A percentile compares a stretch with the other conserved stretches of the same genome.
Conservation (phyloP, 2,113 vertebrate genomes). For the Emydura subglobosa region DNA sequence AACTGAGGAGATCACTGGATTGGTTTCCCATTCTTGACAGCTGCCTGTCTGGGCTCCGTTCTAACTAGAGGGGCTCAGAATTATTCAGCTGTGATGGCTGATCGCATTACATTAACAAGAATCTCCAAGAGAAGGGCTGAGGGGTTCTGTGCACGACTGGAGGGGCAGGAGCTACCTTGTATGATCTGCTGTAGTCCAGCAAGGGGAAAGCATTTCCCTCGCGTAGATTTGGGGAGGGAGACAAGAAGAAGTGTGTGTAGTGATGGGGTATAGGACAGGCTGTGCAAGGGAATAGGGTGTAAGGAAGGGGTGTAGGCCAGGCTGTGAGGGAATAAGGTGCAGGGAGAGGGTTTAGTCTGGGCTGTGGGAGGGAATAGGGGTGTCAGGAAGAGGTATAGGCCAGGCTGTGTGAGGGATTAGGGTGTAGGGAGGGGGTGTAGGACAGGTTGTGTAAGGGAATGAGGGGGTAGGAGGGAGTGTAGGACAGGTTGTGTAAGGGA, state of each 20-base stretch:
- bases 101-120: background rate
- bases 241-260: background rate
- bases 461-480: too few relatives aligned
- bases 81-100: background rate
- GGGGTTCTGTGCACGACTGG: background rate
- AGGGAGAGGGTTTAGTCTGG: background rate
- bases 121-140: background rate
- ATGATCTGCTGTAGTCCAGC: background rate
- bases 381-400: too few relatives aligned
- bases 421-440: too few relatives aligned
- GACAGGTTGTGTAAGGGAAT: too few relatives aligned
- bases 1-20: background rate
- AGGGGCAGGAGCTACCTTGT: background rate
- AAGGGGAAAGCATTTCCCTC: background rate
- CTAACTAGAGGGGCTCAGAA: background rate
- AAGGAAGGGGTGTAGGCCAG: background rate
- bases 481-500: too few relatives aligned
- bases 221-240: background rate
- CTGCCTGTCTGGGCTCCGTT: background rate
- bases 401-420: too few relatives aligned
- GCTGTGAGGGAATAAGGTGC: background rate
- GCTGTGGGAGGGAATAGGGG: background rate
- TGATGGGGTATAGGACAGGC: background rate
- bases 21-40: background rate
- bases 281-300: background rate